These are phyloP conservation scores for Hylomyscus alleni DNA, from an alignment of 2,797 vertebrate species.

Conservation along the genomic window DNA sequence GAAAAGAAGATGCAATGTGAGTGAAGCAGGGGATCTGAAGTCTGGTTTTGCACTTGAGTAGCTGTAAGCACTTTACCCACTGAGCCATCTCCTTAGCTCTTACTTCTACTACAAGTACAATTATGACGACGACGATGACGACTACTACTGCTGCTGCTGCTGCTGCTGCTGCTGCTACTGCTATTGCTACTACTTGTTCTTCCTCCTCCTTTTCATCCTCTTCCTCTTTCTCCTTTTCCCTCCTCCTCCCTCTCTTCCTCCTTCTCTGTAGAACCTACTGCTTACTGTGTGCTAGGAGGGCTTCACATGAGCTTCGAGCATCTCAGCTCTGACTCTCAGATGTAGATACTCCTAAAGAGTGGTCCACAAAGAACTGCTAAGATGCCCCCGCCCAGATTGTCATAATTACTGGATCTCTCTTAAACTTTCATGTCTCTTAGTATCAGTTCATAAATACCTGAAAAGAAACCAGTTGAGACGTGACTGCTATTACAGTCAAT, in stretches of 20 bases:
- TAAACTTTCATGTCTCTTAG: background rate
- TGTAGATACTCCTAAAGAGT: background rate
- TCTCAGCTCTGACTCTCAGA: background rate
- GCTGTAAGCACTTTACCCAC: no score
- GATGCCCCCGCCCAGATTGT: background rate
- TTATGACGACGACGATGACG: no score
- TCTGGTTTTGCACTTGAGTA: background rate
- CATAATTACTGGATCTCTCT: background rate
- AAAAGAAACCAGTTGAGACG: conserved; percentile 16
- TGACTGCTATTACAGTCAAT: background rate
- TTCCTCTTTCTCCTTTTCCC: fast-evolving
- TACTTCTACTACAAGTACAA: no score
- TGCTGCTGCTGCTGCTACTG: no score
- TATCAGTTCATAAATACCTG: background rate
- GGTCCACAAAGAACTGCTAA: background rate
- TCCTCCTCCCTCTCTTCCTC: background rate
- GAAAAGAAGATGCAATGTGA: background rate
- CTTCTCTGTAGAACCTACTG: background rate
- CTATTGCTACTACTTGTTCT: no score
- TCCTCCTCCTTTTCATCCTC: background rate
- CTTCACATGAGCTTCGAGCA: background rate
- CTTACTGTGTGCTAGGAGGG: background rate
- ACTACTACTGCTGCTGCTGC: no score
- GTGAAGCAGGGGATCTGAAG: background rate
- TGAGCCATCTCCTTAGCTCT: background rate